Evolutionary conservation across 2,797 vertebrate species (phyloP).

Genomic region (Hydrophis major): DNA sequence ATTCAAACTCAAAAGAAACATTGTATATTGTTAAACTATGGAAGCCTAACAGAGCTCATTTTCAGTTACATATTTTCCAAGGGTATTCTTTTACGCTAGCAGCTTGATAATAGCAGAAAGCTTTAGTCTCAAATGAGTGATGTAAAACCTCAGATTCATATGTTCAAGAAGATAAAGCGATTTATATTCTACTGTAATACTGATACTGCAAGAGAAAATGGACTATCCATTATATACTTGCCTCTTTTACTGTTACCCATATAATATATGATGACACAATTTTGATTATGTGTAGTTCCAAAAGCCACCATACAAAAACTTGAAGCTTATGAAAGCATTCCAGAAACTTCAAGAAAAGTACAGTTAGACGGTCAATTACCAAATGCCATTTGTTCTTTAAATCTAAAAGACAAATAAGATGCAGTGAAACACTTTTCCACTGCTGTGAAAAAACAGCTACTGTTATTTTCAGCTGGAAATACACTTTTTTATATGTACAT

Average conservation of each 20-base stretch:
- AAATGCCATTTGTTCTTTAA: slow-evolving; percentile 95
- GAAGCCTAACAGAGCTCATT: background rate
- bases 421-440: background rate
- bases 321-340: slow-evolving; percentile 97
- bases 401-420: slow-evolving; percentile 71
- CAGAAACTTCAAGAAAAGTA: slow-evolving; percentile 94
- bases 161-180: background rate
- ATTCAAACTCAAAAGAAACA: background rate
- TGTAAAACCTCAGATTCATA: background rate
- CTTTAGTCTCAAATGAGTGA: background rate
- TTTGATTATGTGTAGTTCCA: slow-evolving; percentile 97
- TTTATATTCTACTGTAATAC: background rate
- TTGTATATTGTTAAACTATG: background rate
- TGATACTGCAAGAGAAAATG: background rate
- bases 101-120: background rate
- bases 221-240: slow-evolving; percentile 58
- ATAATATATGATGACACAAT: slow-evolving; percentile 93
- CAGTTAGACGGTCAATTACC: slow-evolving; percentile 93
- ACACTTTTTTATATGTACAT: background rate
- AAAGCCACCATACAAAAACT: slow-evolving; percentile 94
- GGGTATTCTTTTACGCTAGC: background rate
- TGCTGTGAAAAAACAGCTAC: slow-evolving; percentile 15
- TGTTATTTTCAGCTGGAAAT: slow-evolving; percentile 8
- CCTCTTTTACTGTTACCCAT: slow-evolving; percentile 89
- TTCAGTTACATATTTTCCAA: background rate